Conservation (phyloP, 2,888 invertebrate species). For the Mongoloraphidia duomilia region DNA sequence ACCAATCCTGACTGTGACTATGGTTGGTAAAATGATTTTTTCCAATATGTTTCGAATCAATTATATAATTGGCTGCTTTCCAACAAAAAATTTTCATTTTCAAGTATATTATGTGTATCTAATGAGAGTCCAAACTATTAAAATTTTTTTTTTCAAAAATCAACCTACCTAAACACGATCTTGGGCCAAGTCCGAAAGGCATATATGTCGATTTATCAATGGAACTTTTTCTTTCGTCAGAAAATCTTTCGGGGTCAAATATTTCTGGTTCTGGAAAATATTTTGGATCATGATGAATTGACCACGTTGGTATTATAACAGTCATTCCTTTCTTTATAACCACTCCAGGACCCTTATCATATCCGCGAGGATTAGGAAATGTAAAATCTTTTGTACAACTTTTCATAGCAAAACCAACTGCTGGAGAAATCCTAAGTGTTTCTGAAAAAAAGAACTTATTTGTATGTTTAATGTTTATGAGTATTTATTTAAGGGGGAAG, state of each 20-base stretch:
- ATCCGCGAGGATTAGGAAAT: background rate
- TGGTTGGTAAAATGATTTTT: too few species aligned
- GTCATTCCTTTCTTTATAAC: background rate
- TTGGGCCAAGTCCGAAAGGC: background rate
- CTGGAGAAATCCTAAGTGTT: background rate
- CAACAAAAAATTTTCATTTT: too few species aligned
- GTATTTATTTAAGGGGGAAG: too few species aligned
- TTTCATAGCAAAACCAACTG: background rate
- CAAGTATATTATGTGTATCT: too few species aligned
- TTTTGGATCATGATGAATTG: background rate
- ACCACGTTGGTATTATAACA: background rate
- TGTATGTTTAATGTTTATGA: too few species aligned
- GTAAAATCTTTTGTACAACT: background rate
- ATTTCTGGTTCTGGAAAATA: background rate
- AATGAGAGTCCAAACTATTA: too few species aligned
- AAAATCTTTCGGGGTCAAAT: background rate
- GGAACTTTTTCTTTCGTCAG: background rate
- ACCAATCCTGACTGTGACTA: too few species aligned
- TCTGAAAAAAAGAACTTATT: background rate
- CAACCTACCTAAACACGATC: background rate
- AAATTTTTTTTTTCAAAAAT: slow-evolving; percentile 2
- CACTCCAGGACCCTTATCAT: background rate
- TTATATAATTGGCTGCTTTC: too few species aligned
- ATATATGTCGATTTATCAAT: background rate
- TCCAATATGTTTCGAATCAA: too few species aligned